Conservation (phyloP, 1,140 invertebrate species). For the Dysdera silvatica region DNA sequence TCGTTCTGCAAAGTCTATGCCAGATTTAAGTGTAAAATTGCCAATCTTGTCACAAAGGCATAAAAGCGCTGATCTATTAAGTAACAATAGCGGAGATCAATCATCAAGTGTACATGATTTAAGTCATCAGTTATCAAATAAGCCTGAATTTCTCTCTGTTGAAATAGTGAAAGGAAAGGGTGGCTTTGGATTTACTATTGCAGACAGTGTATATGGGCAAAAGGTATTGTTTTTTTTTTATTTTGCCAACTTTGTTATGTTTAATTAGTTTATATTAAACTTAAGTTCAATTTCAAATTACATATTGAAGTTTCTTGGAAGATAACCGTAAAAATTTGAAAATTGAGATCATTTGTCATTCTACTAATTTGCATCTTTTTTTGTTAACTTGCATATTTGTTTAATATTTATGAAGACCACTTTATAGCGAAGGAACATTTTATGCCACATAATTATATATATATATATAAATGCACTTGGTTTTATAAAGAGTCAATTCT, state of each 20-base stretch:
- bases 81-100: conserved; percentile 38
- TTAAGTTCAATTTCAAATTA: neutral
- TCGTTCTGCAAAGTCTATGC: conserved; percentile 54
- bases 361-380: too few species aligned
- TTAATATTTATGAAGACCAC: too few species aligned
- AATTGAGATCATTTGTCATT: too few species aligned
- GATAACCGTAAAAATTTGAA: too few species aligned
- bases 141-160: conserved; percentile 55
- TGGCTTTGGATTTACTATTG: conserved; percentile 98
- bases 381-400: too few species aligned
- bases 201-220: conserved; percentile 86
- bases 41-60: conserved; percentile 41
- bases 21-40: conserved; percentile 43
- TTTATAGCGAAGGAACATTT: too few species aligned
- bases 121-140: conserved; percentile 32
- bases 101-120: conserved; percentile 36
- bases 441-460: too few species aligned
- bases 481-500: too few species aligned
- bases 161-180: conserved; percentile 66
- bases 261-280: neutral
- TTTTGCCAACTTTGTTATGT: neutral
- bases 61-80: conserved; percentile 54
- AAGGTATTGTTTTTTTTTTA: conserved; percentile 49
- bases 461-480: too few species aligned
- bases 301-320: too few species aligned